Base-by-base conservation (phyloP, 2,888 invertebrate genomes). In the Choreutis nemorana region DNA sequence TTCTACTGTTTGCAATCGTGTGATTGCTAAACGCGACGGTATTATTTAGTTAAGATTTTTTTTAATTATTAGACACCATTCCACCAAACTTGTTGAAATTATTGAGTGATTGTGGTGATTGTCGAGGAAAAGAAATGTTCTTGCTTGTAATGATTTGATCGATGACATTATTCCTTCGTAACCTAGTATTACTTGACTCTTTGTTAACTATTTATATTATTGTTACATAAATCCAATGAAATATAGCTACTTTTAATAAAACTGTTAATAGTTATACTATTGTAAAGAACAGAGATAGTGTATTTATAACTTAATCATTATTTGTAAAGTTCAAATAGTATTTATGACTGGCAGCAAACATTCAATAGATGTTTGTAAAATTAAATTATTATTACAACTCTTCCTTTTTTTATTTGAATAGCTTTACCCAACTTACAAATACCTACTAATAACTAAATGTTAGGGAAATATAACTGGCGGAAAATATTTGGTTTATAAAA, bases 201-300 rank as follows among this genome's bases (percentile, higher is more conserved):
- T 77, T 78, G 77, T 78, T 78, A 75, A 71, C 72, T 78, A 78
- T 77, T 77, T 78, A 71, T 77, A 75, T 64, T 51, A 58, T 54
- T 71, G 73, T 78, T 75, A 62, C 57, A 53, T 48, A 62, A 67
- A 67, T 72, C 67, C 70, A 70, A 65, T 65, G 60, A 67, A 64
- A 61, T 57, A 64, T 60, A 58, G 53, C 55, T 67, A 77, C 72
- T 72, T 77, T 73, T 75, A 75, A 73, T 62, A 64, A 61, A 70
- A 62, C 68, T 62, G 60, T 63, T 70, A 61, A 67, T 77, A 75
- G 40, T 34, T 40, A 34, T 81, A 52, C 70, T 77, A 68, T 67
- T 72, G 63, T 72, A 70, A 70, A 73, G 53, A 64, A 64, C 67
- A 71, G 67, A 73, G 72, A 72, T 78, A 72, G 72, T 75, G 70